Evolutionary conservation across 92 coral and sea anemone species (phyloP).

Genomic region (Paramuricea clavata): DNA sequence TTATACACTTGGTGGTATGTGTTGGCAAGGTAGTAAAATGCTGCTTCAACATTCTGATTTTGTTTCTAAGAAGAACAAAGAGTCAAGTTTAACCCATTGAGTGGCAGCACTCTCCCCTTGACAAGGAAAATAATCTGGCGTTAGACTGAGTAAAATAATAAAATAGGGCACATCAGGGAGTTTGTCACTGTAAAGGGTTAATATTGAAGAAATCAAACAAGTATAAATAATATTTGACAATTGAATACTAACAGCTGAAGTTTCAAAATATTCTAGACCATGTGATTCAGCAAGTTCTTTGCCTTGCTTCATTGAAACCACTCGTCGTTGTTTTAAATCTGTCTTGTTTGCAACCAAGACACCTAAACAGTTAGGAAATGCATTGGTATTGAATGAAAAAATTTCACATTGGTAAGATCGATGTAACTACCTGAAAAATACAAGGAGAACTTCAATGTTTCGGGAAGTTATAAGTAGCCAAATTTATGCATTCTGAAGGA

Average conservation of each 20-base stretch:
- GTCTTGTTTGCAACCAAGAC: conserved; percentile 93
- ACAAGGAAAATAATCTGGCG: too few species aligned
- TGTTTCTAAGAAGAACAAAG: conserved; percentile 78
- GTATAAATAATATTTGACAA: background rate
- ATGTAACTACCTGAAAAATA: too few species aligned
- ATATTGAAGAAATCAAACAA: background rate
- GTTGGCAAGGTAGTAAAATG: conserved; percentile 94
- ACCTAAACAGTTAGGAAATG: conserved; percentile 56
- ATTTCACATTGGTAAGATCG: too few species aligned
- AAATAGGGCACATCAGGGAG: too few species aligned
- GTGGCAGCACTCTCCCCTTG: too few species aligned
- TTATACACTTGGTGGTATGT: conserved; percentile 87
- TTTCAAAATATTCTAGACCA: conserved; percentile 91
- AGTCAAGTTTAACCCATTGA: background rate
- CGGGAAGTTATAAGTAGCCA: too few species aligned
- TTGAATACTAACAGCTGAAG: conserved; percentile 90
- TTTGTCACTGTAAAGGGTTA: too few species aligned
- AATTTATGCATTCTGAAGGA: too few species aligned
- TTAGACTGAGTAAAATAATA: too few species aligned
- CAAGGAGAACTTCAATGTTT: too few species aligned
- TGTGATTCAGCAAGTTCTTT: conserved; percentile 89
- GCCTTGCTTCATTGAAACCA: conserved; percentile 89
- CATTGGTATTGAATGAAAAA: background rate
- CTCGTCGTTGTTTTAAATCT: conserved; percentile 91
- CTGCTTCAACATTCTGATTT: conserved; percentile 97